Percentiles rank a stretch among this genome's conserved stretches.
phyloP scores from a whole-genome alignment of 2,888 invertebrate genomes.

The Polyommatus iphigenia region DNA sequence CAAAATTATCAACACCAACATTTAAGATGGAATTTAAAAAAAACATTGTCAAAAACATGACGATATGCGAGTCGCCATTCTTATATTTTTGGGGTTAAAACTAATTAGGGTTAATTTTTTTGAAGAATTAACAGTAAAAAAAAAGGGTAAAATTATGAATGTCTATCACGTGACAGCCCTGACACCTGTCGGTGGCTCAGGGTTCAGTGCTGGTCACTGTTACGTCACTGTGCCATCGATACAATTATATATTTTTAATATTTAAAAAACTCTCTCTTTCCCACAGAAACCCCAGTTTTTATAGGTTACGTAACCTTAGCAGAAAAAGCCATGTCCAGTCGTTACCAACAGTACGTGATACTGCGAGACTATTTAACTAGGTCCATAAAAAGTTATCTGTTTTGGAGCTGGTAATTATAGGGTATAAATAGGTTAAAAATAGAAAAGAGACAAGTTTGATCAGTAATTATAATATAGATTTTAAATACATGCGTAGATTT shows the following conservation, averaged over 20 bases:
- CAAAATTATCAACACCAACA: too few relatives aligned
- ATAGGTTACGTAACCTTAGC: background rate
- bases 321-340: background rate
- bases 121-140: background rate
- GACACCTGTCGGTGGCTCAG: background rate
- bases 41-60: too few relatives aligned
- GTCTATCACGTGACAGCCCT: conserved; percentile 1
- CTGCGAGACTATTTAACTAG: background rate
- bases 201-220: conserved; percentile 23
- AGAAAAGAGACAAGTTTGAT: background rate
- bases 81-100: background rate
- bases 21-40: too few relatives aligned
- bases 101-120: background rate
- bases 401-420: too few relatives aligned
- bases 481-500: background rate
- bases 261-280: conserved; percentile 30
- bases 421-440: too few relatives aligned
- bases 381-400: background rate
- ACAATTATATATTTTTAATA: conserved; percentile 24
- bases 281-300: conserved; percentile 9
- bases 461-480: too few relatives aligned
- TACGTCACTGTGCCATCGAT: conserved; percentile 24
- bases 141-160: background rate
- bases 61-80: background rate
- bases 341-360: background rate